phyloP scores from a whole-genome alignment of 2,888 invertebrate species.

The Lasioglossum villosulum region DNA sequence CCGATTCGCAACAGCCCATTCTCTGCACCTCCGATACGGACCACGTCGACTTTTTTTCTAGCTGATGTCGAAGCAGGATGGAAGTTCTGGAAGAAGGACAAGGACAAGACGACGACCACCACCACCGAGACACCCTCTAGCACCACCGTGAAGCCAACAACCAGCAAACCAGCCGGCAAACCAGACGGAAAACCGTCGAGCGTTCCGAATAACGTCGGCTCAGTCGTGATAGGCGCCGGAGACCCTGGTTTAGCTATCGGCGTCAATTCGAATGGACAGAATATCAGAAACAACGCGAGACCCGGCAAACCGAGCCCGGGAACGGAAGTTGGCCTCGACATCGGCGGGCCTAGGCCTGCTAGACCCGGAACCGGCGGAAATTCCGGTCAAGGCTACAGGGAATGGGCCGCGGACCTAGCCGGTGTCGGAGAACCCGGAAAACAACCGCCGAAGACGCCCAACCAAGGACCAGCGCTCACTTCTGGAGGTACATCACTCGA shows the following conservation, averaged over 20 bases:
- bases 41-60: slow-evolving; percentile 17
- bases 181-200: slow-evolving; percentile 18
- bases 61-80: slow-evolving; percentile 77
- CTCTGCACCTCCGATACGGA: background rate
- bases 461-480: slow-evolving; percentile 69
- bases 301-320: slow-evolving; percentile 78
- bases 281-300: slow-evolving; percentile 71
- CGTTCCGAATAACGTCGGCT: slow-evolving; percentile 57
- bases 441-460: slow-evolving; percentile 70
- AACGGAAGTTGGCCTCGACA: slow-evolving; percentile 80
- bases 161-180: slow-evolving; percentile 22
- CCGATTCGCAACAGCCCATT: background rate
- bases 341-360: slow-evolving; percentile 65
- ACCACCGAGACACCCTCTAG: slow-evolving; percentile 42
- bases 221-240: slow-evolving; percentile 73
- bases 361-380: slow-evolving; percentile 70
- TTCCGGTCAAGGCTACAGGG: slow-evolving; percentile 75
- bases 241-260: slow-evolving; percentile 78
- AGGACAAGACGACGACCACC: slow-evolving; percentile 40
- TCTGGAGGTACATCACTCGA: slow-evolving; percentile 31
- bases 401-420: slow-evolving; percentile 79
- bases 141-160: slow-evolving; percentile 40
- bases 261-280: slow-evolving; percentile 69
- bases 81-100: slow-evolving; percentile 81
- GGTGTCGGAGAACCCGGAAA: slow-evolving; percentile 77